phyloP scores from a whole-genome alignment of 1,140 invertebrate genomes.

The Eufriesea mexicana region DNA sequence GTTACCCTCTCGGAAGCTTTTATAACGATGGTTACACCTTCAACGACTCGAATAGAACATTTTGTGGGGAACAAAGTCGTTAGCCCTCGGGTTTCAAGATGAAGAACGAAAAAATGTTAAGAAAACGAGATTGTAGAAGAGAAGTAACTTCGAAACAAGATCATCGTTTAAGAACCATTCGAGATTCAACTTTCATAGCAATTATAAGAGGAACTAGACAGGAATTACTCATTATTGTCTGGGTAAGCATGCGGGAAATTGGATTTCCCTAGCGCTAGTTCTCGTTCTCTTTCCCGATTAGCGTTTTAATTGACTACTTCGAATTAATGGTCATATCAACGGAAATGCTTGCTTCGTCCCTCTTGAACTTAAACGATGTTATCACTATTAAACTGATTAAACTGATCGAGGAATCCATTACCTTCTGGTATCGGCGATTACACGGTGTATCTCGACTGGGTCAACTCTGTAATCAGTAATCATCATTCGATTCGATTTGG shows the following conservation, averaged over 20 bases:
- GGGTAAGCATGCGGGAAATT: background rate
- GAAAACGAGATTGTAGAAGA: too few relatives aligned
- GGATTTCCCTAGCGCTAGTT: background rate
- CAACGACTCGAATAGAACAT: too few relatives aligned
- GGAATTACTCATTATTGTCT: background rate
- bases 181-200: background rate
- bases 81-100: too few relatives aligned
- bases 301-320: background rate
- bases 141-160: too few relatives aligned
- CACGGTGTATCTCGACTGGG: background rate
- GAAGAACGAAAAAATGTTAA: too few relatives aligned
- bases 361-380: background rate
- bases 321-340: background rate
- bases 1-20: background rate
- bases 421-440: background rate
- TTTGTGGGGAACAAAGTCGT: too few relatives aligned
- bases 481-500: slow-evolving; percentile 62
- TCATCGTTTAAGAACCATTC: too few relatives aligned
- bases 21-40: too few relatives aligned
- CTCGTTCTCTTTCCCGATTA: background rate
- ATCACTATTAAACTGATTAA: slow-evolving; percentile 19
- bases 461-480: slow-evolving; percentile 71
- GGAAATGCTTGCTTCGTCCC: background rate
- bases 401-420: slow-evolving; percentile 19
- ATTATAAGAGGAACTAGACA: background rate